These are phyloP conservation scores for Diorhabda carinulata DNA, from an alignment of 1,140 invertebrate species.

Conservation along the genomic window DNA sequence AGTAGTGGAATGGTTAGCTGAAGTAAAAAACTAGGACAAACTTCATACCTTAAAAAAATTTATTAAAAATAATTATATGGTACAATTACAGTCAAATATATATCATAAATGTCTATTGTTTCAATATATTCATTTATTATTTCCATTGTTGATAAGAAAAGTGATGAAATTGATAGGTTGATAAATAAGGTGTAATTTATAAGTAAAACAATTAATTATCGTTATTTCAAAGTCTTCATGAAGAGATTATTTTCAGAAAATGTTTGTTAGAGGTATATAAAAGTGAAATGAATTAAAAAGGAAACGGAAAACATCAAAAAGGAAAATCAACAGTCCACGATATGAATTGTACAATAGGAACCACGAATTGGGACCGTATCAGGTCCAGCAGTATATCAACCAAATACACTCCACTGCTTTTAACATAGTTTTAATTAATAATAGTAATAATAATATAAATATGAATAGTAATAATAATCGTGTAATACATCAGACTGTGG, in stretches of 20 bases:
- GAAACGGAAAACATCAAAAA: conserved; percentile 8
- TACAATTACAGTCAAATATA: too few species aligned
- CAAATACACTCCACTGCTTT: conserved; percentile 29
- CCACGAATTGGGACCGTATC: conserved; percentile 38
- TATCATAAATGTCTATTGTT: too few species aligned
- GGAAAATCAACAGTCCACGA: conserved; percentile 27
- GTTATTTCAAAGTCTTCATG: too few species aligned
- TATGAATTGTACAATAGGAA: conserved; percentile 47
- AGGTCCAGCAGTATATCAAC: conserved; percentile 33
- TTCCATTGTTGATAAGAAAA: too few species aligned
- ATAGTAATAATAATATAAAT: conserved; percentile 42
- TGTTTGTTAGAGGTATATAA: conserved; percentile 21
- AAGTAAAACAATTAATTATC: too few species aligned
- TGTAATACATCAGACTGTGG: conserved; percentile 45
- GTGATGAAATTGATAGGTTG: too few species aligned
- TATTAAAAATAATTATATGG: too few species aligned
- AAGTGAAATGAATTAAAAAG: conserved; percentile 20
- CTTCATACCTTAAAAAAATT: too few species aligned
- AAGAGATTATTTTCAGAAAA: background rate
- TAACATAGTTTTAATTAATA: conserved; percentile 44
- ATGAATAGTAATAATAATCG: conserved; percentile 52
- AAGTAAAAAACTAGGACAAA: too few species aligned
- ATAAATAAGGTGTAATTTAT: too few species aligned
- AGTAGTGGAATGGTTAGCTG: too few species aligned
- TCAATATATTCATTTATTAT: too few species aligned